phyloP scores from a whole-genome alignment of 1,140 invertebrate species.

The Procambarus virginalis region DNA sequence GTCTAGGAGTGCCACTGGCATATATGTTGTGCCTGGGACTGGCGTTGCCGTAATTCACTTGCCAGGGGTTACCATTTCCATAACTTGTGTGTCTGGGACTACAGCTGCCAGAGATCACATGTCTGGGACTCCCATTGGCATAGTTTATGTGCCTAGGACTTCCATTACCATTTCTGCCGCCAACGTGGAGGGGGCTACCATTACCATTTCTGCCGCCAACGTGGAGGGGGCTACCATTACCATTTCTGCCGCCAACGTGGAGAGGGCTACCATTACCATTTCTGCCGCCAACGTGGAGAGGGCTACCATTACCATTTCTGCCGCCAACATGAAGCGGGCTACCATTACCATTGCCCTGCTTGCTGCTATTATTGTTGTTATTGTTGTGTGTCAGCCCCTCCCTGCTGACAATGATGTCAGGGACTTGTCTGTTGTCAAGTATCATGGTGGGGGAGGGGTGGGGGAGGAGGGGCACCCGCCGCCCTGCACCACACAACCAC shows the following conservation, averaged over 20 bases:
- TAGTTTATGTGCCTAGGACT: conserved; percentile 17
- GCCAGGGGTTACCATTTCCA: conserved; percentile 18
- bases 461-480: not conserved
- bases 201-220: conserved; percentile 3
- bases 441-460: conserved; percentile 35
- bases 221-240: conserved; percentile 41
- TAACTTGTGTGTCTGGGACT: conserved; percentile 40
- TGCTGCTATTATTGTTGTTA: conserved; percentile 31
- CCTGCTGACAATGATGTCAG: conserved; percentile 53
- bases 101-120: not conserved
- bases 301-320: conserved; percentile 25
- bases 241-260: conserved; percentile 38
- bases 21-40: conserved; percentile 47
- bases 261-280: conserved; percentile 43
- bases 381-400: conserved; percentile 46
- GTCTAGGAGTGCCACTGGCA: conserved; percentile 20
- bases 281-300: conserved; percentile 27
- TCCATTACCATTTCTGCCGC: conserved; percentile 35
- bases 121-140: conserved; percentile 26
- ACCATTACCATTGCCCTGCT: conserved; percentile 23
- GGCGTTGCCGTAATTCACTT: conserved; percentile 25
- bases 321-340: conserved; percentile 40
- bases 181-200: conserved; percentile 47
- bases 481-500: not conserved
- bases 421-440: conserved; percentile 58